Conservation (phyloP, 2,888 invertebrate genomes). For the Nipponacmea schrenckii region DNA sequence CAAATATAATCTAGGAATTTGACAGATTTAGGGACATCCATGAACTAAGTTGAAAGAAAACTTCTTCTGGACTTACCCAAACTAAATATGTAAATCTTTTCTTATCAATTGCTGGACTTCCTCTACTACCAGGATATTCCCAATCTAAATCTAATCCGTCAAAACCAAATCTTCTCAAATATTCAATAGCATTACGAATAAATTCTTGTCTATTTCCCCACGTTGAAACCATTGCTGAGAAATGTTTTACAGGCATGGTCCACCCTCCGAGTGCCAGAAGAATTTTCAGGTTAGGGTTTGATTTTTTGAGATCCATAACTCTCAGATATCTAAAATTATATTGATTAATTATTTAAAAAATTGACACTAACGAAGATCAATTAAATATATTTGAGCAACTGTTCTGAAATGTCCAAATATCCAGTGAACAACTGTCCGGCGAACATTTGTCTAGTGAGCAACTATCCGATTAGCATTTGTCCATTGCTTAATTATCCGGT, state of each 20-base stretch:
- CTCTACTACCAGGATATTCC: slow-evolving; percentile 80
- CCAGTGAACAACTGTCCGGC: too few species aligned
- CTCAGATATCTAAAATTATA: slow-evolving; percentile 15
- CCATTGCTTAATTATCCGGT: too few species aligned
- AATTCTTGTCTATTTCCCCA: slow-evolving; percentile 17
- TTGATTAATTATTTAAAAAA: background rate
- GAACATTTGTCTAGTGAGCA: too few species aligned
- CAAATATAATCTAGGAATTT: too few species aligned
- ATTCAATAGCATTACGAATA: slow-evolving; percentile 25
- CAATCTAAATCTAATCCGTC: slow-evolving; percentile 90
- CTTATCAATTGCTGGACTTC: slow-evolving; percentile 58
- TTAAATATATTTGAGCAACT: background rate
- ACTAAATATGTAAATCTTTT: slow-evolving; percentile 48
- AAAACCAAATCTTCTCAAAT: slow-evolving; percentile 72
- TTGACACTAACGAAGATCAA: background rate
- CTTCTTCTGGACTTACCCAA: slow-evolving; percentile 30
- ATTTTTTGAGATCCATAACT: slow-evolving; percentile 18
- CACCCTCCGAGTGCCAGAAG: slow-evolving; percentile 89
- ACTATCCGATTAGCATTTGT: too few species aligned
- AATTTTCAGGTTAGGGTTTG: slow-evolving; percentile 77
- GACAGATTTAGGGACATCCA: too few species aligned
- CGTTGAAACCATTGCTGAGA: slow-evolving; percentile 23
- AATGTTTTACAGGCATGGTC: slow-evolving; percentile 83
- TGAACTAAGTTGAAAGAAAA: too few species aligned
- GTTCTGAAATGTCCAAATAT: background rate